Conservation (phyloP, 2,113 vertebrate genomes). For the Glaucidium brasilianum region DNA sequence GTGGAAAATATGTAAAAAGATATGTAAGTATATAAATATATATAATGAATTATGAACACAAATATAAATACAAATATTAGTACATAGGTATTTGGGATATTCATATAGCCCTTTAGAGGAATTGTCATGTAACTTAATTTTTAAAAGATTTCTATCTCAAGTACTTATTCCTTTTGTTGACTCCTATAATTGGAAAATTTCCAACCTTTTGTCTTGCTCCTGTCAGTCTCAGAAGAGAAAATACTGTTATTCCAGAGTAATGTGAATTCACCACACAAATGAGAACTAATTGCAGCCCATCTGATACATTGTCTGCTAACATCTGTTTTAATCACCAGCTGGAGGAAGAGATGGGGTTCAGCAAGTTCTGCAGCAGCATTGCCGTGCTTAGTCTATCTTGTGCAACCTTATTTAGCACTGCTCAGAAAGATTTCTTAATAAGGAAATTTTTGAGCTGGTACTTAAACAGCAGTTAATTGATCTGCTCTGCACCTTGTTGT, state of each 20-base stretch:
- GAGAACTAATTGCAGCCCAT: neutral
- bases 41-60: neutral
- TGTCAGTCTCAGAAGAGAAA: neutral
- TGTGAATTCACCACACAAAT: neutral
- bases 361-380: neutral
- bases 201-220: neutral
- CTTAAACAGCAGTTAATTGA: neutral
- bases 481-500: neutral
- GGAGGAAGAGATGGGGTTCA: neutral
- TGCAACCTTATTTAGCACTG: neutral
- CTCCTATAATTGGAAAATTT: neutral
- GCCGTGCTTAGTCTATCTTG: neutral
- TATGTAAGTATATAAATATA: neutral
- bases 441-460: neutral
- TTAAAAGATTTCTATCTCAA: neutral
- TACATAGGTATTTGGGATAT: neutral
- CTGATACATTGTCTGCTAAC: neutral
- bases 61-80: neutral
- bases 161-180: neutral
- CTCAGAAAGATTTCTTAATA: neutral
- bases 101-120: neutral
- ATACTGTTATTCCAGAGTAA: neutral
- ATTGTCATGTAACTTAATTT: neutral
- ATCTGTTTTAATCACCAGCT: neutral
- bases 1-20: neutral